Conservation (phyloP, 2,797 vertebrate species). For the Decapterus maruadsi region DNA sequence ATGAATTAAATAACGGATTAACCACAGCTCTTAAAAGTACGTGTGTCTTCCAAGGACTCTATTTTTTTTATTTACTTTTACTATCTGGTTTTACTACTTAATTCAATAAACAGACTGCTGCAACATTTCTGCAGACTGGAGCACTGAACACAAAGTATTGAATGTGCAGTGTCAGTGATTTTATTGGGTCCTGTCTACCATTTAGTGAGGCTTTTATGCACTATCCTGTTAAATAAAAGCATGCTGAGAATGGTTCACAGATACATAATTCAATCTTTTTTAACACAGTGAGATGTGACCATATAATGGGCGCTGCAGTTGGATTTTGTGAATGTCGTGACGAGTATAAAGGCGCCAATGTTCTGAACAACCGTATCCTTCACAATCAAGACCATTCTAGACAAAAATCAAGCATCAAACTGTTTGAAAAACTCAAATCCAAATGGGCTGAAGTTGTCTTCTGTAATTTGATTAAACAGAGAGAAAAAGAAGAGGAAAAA, state of each 20-base stretch:
- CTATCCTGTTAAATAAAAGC: conserved; percentile 50
- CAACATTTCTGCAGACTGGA: conserved; percentile 42
- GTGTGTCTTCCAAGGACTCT: conserved; percentile 21
- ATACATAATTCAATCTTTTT: conserved; percentile 44
- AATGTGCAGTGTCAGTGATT: conserved; percentile 50
- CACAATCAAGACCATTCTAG: conserved; percentile 59
- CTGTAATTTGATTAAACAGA: conserved; percentile 90
- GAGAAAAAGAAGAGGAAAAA: conserved; percentile 77
- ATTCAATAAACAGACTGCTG: conserved; percentile 54
- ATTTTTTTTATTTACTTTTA: conserved; percentile 32
- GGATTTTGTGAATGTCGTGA: conserved; percentile 37
- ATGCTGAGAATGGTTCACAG: conserved; percentile 48
- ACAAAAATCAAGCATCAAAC: conserved; percentile 71
- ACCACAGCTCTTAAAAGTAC: conserved; percentile 28
- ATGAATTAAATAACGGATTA: conserved; percentile 33
- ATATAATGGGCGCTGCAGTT: conserved; percentile 46
- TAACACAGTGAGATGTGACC: conserved; percentile 31
- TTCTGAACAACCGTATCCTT: conserved; percentile 38
- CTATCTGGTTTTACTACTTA: conserved; percentile 52
- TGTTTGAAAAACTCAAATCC: conserved; percentile 72
- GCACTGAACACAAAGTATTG: conserved; percentile 28
- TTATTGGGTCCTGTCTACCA: conserved; percentile 22
- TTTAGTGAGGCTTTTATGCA: conserved; percentile 42
- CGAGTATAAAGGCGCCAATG: conserved; percentile 48
- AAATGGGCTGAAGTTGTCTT: conserved; percentile 82